Base-by-base conservation (phyloP, 2,888 invertebrate species). In the Prenolepis imparis region DNA sequence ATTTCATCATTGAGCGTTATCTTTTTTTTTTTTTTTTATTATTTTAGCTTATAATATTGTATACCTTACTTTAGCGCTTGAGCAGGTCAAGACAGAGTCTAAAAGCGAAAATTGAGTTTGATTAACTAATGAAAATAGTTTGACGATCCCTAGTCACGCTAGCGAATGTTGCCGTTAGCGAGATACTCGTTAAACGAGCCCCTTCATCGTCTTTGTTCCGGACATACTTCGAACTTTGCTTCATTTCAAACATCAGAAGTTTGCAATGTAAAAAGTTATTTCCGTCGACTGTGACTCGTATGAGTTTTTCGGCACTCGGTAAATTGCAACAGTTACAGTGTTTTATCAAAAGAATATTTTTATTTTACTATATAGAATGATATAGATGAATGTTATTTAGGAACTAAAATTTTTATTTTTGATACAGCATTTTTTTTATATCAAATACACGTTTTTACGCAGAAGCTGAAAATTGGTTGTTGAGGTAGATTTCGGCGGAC, bases 71-170 rank as follows among this genome's bases (percentile, higher is more conserved):
- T 44, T 44, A 44, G 3, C 3, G 12, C 15, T 12, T 15, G 44
- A 44, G 15, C 12, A 28, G 18, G 12, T 18, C 12, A n/a, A n/a
- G 5, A 48, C 41, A 24, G 6, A 24, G 8, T 12, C n/a, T 52
- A 0, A 15, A 52, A 32, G n/a, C 8, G 12, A 55, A 52, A 57
- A 24, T 24, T 44, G 44, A 68, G 11, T 44, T 48, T 32, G 36
- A 36, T 36, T 36, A 36, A 36, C 9, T n/a, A 72, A 72, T 18
- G 21, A 73, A 59, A 57, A 57, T 72, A 57, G 36, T 73, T 57
- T 41, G 39, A 55, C 15, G n/a, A 70, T 32, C 32, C 18, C 4
- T 59, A 41, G 28, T 28, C 24, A 12, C 8, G 59, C 2, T 32
- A 52, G 12, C 28, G 5, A 68, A 12, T 15, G 2, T 28, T 67